Conservation (phyloP, 2,888 invertebrate species). For the Xylota segnis region DNA sequence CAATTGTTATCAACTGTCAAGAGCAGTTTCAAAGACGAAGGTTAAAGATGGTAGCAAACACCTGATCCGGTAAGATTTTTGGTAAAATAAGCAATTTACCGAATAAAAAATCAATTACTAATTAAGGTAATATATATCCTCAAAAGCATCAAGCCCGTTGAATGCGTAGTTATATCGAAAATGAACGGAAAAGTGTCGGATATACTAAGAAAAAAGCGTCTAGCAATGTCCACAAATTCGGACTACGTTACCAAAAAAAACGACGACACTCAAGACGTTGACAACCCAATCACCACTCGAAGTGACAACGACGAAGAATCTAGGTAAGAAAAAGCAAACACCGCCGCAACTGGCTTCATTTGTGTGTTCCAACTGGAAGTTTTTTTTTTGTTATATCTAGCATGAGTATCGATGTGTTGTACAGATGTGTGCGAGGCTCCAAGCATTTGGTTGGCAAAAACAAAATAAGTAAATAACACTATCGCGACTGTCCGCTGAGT, state of each 20-base stretch:
- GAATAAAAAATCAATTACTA: constrained; percentile 1
- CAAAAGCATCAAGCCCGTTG: neutral
- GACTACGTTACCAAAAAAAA: constrained; percentile 63
- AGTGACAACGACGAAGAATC: constrained; percentile 65
- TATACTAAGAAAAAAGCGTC: constrained; percentile 49
- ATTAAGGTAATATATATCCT: neutral
- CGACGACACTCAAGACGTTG: constrained; percentile 33
- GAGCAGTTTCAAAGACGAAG: constrained; percentile 59
- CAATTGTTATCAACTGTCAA: constrained; percentile 73
- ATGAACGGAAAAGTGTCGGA: constrained; percentile 63
- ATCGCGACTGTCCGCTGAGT: constrained; percentile 19
- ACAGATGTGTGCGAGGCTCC: constrained; percentile 23
- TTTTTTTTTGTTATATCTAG: constrained; percentile 11
- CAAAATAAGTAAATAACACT: constrained; percentile 60
- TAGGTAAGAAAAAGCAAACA: constrained; percentile 55
- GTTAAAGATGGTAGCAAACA: constrained; percentile 72
- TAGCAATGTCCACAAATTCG: constrained; percentile 46
- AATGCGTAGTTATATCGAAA: neutral
- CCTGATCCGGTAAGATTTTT: constrained; percentile 72
- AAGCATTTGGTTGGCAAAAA: constrained; percentile 13
- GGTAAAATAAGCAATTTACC: constrained; percentile 24
- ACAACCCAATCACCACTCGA: constrained; percentile 40
- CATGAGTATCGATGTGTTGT: constrained; percentile 24
- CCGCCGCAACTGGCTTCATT: neutral
- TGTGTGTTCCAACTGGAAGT: constrained; percentile 19